phyloP scores from a whole-genome alignment of 2,113 vertebrate genomes.

The Mastomys coucha region DNA sequence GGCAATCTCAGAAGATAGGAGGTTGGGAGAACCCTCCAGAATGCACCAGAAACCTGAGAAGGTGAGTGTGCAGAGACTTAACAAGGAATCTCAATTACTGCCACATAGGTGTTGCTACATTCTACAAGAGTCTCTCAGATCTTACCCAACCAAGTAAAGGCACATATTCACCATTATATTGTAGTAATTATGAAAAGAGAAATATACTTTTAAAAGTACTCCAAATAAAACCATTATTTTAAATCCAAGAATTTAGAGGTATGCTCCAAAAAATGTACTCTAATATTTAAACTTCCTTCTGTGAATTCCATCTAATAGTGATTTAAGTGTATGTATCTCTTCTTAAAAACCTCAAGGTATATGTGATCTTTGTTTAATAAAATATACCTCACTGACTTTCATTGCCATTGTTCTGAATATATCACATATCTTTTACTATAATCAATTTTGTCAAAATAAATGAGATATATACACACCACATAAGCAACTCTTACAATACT shows the following conservation, averaged over 20 bases:
- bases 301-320: not conserved
- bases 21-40: no score
- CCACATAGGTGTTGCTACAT: not conserved
- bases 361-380: not conserved
- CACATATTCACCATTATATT: not conserved
- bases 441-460: no score
- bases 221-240: not conserved
- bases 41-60: no score
- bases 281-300: not conserved
- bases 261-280: not conserved
- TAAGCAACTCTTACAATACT: no score
- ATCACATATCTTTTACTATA: no score
- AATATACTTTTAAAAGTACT: no score
- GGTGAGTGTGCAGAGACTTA: no score
- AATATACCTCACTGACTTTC: not conserved
- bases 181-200: not conserved
- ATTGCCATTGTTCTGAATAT: no score
- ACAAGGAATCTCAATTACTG: not conserved
- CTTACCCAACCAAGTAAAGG: not conserved
- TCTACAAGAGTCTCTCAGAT: not conserved
- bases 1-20: no score
- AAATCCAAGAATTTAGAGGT: not conserved
- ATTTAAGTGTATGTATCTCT: not conserved
- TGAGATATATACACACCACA: no score
- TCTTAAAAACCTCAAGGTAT: not conserved